Evolutionary conservation across 23 tunicate species (phyloP), one percentile per base, ranked within the genome.

Genomic region (Oikopleura dioica): DNA sequence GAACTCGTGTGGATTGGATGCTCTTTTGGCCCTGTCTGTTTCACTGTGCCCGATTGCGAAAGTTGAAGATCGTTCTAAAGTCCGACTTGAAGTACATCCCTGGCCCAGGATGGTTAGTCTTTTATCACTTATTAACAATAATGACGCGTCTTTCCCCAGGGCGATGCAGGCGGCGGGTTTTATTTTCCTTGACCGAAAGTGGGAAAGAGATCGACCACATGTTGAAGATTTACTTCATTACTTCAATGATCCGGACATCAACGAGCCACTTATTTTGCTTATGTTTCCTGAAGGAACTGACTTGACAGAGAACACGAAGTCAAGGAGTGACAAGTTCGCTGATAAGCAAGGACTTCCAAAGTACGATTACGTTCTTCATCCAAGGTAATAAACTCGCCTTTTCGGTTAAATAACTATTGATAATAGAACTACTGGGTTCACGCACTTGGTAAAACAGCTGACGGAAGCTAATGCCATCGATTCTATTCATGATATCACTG

Each of bases 1-100:
- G 98, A 44, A 92, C 98, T 1, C 76, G 98, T 51, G 58, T 92
- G 37, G 98, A 92, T 59, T 92, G 98, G 98, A 59, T 85, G 80
- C 84, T 77, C 59, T 92, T 92, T 55, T 86, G 83, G 55, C 67
- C 79, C 37, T 83, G 75, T 76, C 82, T 86, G n/a, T 92, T 92
- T 76, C 94, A 86, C 78, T 78, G 79, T 28, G 51, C 75, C 30
- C 77, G 87, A 29, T 72, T 92, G 9, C 83, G 87, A 75, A 82
- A 87, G n/a, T 86, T 86, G 31, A 92, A 86, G 76, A 86, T 92
- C 26, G 82, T 87, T 0, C 63, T 92, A 26, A 92, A 92, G 36
- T 83, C 98, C 4, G 50, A 75, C 37, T 50, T 92, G n/a, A 92
- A 92, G 72, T 83, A 82, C 78, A 38, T 82, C 33, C 98, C 98